Evolutionary conservation across 2,888 invertebrate species (phyloP), one percentile per base, ranked within the genome.

Genomic region (Brenthis hecate): DNA sequence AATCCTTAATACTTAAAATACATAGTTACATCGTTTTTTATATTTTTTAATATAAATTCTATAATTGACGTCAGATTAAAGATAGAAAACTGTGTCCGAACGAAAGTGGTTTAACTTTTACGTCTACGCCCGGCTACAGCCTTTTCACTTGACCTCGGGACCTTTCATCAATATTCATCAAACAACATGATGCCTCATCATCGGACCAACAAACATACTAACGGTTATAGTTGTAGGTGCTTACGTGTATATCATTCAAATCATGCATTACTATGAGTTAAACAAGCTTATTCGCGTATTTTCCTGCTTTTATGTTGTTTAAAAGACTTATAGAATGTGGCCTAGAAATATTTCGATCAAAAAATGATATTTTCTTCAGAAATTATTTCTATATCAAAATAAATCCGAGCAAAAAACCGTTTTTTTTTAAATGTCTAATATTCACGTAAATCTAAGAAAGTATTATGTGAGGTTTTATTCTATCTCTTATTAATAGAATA

Each of bases 161-260:
- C 77, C 73, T 71, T 74, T 75, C 77, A 83, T 86, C 77, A 81
- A 86, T 86, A 87, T 88, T 85, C 81, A 86, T 79, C 66, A 68
- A 60, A 64, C 32, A 43, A 56, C 51, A 65, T 68, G 62, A 61
- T 60, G 56, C 43, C 36, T 67, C 55, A 62, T 53, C 53, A 54
- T 16, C 11, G 14, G 14, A 43, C 51, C 62, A 43, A 62, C 23
- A 53, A 51, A 51, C 36, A 19, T 51, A 28, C 16, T 53, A 62
- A 62, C 53, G 62, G 53, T 53, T 62, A 36, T 16, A 62, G 62
- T 61, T 61, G 51, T 61, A 50, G 6, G 13, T 13, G n/a, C 32
- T 16, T 61, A 51, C 61, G 51, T 32, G 36, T 51, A 6, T 23
- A 48, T 23, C 16, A 28, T 11, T 23, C 3, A 14, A 58, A 47